Conservation (phyloP, 2,113 vertebrate genomes). For the Melospiza georgiana region DNA sequence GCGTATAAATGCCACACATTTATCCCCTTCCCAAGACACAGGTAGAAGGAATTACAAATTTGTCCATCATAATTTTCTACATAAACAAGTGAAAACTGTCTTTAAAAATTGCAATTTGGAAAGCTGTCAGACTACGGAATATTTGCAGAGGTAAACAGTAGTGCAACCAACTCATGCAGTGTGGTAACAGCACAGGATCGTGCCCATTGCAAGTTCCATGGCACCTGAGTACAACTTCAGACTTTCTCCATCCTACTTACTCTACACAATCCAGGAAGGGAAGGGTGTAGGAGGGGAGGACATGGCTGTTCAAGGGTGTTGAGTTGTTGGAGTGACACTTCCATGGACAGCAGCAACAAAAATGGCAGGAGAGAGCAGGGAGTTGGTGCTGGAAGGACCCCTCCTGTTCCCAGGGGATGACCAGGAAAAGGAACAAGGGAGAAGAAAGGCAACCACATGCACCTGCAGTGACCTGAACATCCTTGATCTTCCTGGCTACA, state of each 20-base stretch:
- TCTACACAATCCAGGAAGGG: rapidly evolving
- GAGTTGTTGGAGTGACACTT: neutral
- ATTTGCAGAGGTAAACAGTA: neutral
- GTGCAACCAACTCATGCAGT: neutral
- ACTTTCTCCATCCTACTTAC: neutral
- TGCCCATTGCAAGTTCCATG: neutral
- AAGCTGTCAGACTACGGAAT: neutral
- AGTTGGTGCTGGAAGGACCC: rapidly evolving
- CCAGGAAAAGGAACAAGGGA: rapidly evolving
- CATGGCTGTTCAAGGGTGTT: neutral
- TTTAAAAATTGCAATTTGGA: neutral
- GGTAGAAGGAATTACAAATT: neutral
- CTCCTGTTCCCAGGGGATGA: rapidly evolving
- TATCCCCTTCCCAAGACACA: neutral
- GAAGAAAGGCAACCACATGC: rapidly evolving
- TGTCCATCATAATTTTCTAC: neutral
- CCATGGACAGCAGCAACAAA: rapidly evolving
- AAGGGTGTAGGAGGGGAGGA: rapidly evolving
- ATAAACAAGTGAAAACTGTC: neutral
- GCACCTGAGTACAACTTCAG: neutral
- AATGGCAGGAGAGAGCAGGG: neutral
- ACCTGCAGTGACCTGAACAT: neutral
- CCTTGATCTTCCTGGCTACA: neutral
- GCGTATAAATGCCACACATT: neutral
- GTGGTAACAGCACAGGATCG: neutral